Percentiles rank a stretch among this genome's conserved stretches.
These are phyloP conservation scores for Tarsius wallacei DNA, from an alignment of 2,797 vertebrate genomes.

Conservation along the genomic window DNA sequence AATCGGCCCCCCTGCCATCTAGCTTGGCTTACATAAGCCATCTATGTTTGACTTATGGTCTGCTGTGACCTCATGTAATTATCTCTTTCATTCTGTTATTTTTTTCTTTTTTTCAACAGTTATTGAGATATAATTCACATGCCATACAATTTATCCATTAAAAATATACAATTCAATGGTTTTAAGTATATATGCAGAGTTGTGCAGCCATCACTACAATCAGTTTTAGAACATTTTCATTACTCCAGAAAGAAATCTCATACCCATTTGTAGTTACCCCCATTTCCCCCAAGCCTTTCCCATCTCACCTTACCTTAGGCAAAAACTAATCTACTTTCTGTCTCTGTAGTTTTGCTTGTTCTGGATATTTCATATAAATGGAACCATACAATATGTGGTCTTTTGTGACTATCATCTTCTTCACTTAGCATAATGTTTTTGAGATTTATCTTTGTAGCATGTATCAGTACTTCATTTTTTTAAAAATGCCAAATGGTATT, in stretches of 20 bases:
- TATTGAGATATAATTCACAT: slow-evolving; percentile 23
- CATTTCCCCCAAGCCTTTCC: background rate
- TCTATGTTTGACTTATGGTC: background rate
- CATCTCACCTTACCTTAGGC: background rate
- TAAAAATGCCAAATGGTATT: background rate
- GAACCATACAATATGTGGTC: background rate
- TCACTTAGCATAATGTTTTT: background rate
- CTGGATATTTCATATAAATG: background rate
- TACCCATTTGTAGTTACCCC: background rate
- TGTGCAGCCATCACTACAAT: background rate
- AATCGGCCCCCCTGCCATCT: background rate
- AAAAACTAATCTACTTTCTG: background rate
- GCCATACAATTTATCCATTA: background rate
- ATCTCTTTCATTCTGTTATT: background rate
- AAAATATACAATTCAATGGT: background rate
- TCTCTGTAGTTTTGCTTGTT: background rate
- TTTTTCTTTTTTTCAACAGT: background rate
- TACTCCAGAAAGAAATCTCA: background rate
- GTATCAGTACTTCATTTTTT: slow-evolving; percentile 32
- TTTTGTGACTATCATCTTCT: slow-evolving; percentile 32
- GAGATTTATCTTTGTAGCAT: background rate
- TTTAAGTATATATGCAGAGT: background rate
- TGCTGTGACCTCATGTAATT: background rate
- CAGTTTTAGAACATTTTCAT: slow-evolving; percentile 50
- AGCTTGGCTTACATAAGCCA: background rate